Conservation (phyloP, 1,140 invertebrate genomes). For the Drosophila simulans region DNA sequence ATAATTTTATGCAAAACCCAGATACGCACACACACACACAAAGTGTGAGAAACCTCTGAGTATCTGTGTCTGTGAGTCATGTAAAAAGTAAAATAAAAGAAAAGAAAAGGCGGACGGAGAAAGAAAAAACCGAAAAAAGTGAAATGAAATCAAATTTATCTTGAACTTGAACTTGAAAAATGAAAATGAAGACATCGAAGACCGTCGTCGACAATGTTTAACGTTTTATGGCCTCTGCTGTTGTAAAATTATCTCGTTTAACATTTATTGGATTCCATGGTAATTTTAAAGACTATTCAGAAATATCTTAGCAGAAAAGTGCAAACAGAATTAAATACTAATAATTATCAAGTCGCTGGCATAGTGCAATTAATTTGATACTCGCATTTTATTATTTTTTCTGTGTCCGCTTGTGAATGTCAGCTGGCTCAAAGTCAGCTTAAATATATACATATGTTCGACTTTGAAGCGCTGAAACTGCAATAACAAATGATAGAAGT, state of each 20-base stretch:
- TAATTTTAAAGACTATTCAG: neutral
- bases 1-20: constrained; percentile 74
- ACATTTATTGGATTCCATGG: neutral
- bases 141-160: constrained; percentile 82
- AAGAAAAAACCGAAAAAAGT: constrained; percentile 52
- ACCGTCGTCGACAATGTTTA: constrained; percentile 21
- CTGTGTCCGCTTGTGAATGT: constrained; percentile 14
- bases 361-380: constrained; percentile 23
- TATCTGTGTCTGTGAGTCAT: constrained; percentile 60
- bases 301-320: neutral
- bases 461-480: constrained; percentile 33
- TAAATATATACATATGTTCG: constrained; percentile 5
- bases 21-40: constrained; percentile 43
- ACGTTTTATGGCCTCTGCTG: constrained; percentile 15
- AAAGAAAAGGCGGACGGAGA: constrained; percentile 38
- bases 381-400: constrained; percentile 36
- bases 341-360: too few species aligned
- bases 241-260: constrained; percentile 4
- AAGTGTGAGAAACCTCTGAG: constrained; percentile 12
- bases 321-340: too few species aligned
- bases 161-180: constrained; percentile 82
- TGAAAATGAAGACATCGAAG: constrained; percentile 72
- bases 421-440: constrained; percentile 25
- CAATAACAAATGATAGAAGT: constrained; percentile 31
- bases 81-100: constrained; percentile 70